Evolutionary conservation across 2,113 vertebrate genomes (phyloP), one percentile per base, ranked within the genome.

Genomic region (Fukomys damarensis): DNA sequence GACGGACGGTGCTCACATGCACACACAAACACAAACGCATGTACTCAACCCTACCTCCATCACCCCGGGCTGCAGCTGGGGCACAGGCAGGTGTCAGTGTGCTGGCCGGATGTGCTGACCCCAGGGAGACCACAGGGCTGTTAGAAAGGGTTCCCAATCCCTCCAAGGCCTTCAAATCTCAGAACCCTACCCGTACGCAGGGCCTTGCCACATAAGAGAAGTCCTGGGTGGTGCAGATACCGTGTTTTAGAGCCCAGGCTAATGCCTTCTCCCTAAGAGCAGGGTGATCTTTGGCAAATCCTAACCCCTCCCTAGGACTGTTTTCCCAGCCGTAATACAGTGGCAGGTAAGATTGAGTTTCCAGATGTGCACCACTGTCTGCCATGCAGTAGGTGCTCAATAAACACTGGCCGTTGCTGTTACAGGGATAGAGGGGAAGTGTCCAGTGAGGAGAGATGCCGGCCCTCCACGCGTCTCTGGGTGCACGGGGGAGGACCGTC

Each of bases 21-120:
- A 17, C 13, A 26, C 7, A 38, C 66, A 32, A 5, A 5, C 12
- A 2, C 1, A 3, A 20, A 30, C 12, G 26, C 7, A 1, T 1
- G 32, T 4, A 4, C 11, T 0, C 11, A 24, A 0, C 20, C 22
- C 38, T 3, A 0, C 9, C 3, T 13, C 58, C 0, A 20, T 41
- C 66, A 19, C 65, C 59, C 38, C 26, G 63, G 5, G 0, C 58
- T 0, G 38, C 8, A 22, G 2, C 6, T 8, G 79, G 76, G 46
- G 43, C 52, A 9, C 32, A 12, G 24, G n/a, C 32, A 26, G 81
- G 9, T 30, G 38, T 77, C 66, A 19, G 26, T 0, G 0, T 19
- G 58, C 68, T 59, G 32, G 41, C 30, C 58, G 2, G 38, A 61
- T 30, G 2, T 17, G 11, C 4, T 86, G 43, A 6, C n/a, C 2